Evolutionary conservation across 2,888 invertebrate species (phyloP).

Genomic region (Cephalotes varians): DNA sequence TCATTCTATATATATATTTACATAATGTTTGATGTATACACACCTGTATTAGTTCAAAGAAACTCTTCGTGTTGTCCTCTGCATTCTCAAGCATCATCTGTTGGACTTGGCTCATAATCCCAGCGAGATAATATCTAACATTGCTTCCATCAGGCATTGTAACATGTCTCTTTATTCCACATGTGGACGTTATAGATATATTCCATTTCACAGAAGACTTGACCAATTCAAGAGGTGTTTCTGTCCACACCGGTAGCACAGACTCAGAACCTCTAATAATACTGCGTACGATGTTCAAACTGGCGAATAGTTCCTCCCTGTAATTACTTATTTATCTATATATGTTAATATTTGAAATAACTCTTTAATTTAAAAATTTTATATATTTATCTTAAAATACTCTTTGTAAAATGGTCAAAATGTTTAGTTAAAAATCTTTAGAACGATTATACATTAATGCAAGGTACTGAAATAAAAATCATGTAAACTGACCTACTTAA

Average conservation of each 20-base stretch:
- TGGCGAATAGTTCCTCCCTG: slow-evolving; percentile 90
- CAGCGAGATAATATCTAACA: slow-evolving; percentile 88
- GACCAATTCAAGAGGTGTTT: slow-evolving; percentile 84
- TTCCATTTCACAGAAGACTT: slow-evolving; percentile 86
- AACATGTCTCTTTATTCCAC: slow-evolving; percentile 81
- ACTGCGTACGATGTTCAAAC: slow-evolving; percentile 90
- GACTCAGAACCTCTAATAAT: slow-evolving; percentile 88
- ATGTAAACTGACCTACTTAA: slow-evolving; percentile 85
- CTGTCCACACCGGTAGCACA: slow-evolving; percentile 91
- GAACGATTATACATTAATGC: background rate
- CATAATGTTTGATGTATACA: background rate
- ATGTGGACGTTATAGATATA: slow-evolving; percentile 78
- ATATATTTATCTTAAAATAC: background rate
- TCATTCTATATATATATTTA: background rate
- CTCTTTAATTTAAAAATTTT: slow-evolving; percentile 8
- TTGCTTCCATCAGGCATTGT: slow-evolving; percentile 90
- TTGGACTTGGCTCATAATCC: slow-evolving; percentile 89
- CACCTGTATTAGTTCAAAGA: slow-evolving; percentile 87
- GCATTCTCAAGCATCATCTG: slow-evolving; percentile 89
- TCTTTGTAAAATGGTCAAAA: background rate
- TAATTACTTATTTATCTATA: slow-evolving; percentile 63
- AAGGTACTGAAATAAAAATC: slow-evolving; percentile 8
- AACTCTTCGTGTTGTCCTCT: slow-evolving; percentile 93
- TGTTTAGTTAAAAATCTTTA: background rate
- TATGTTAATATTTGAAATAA: background rate